A percentile compares a stretch with the other conserved stretches of the same genome.
phyloP scores from a whole-genome alignment of 2,888 invertebrate species.

The Chrysopilus asiliformis region DNA sequence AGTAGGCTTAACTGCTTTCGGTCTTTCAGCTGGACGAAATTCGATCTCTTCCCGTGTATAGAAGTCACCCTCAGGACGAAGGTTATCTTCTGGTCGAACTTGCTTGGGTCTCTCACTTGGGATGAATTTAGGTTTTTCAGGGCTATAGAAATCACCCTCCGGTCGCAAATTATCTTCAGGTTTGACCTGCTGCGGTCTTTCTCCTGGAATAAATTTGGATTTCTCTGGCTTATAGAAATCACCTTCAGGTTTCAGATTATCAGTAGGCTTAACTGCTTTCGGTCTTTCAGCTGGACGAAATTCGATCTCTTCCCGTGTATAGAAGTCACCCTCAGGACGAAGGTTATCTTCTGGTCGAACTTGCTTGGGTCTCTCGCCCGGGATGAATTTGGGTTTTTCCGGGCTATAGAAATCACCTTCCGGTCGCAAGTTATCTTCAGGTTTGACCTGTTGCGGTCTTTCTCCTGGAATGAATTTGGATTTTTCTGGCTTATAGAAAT shows the following conservation, averaged over 20 bases:
- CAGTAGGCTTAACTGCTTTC: conserved; percentile 28
- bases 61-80: conserved; percentile 43
- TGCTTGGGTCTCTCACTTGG: conserved; percentile 38
- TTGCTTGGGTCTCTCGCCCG: conserved; percentile 32
- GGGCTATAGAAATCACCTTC: conserved; percentile 43
- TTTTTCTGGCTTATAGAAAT: conserved; percentile 37
- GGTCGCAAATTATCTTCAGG: conserved; percentile 39
- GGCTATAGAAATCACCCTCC: conserved; percentile 35
- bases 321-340: conserved; percentile 42
- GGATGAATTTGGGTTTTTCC: conserved; percentile 28
- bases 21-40: conserved; percentile 31
- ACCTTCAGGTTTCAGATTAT: conserved; percentile 39
- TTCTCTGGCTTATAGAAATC: conserved; percentile 34
- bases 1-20: conserved; percentile 40
- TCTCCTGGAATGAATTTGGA: conserved; percentile 35
- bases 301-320: conserved; percentile 33
- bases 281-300: conserved; percentile 36
- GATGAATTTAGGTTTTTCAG: conserved; percentile 25
- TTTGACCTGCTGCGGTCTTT: conserved; percentile 34
- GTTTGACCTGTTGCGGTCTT: conserved; percentile 30
- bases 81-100: conserved; percentile 30
- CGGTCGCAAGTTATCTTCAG: conserved; percentile 38
- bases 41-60: conserved; percentile 23
- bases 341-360: conserved; percentile 38
- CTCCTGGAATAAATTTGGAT: conserved; percentile 35